Conservation (phyloP, 2,113 vertebrate species). For the Anser cygnoides region DNA sequence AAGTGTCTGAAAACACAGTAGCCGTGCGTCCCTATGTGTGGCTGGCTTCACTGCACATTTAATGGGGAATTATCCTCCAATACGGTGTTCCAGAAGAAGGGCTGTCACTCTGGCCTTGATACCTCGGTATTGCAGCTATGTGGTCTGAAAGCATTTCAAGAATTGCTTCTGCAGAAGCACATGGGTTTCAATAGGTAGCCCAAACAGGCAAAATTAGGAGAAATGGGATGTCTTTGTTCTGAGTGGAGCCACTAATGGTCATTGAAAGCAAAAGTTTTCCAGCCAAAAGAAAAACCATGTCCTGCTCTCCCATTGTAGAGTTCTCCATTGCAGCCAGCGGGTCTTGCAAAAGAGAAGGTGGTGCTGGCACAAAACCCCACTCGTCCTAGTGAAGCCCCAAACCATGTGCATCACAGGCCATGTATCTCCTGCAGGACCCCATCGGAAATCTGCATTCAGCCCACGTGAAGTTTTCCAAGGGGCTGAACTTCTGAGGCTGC, state of each 20-base stretch:
- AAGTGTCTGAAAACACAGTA: background rate
- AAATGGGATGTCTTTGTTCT: background rate
- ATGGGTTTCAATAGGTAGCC: background rate
- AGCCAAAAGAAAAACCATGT: background rate
- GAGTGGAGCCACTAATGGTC: background rate
- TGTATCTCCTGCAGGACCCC: background rate
- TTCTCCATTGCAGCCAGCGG: background rate
- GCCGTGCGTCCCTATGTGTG: background rate
- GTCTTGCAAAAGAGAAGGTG: background rate
- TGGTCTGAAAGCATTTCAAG: background rate
- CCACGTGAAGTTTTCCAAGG: background rate
- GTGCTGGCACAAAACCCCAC: background rate
- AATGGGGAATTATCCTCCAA: background rate
- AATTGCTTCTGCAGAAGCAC: background rate
- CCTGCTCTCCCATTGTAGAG: background rate
- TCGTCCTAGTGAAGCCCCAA: background rate
- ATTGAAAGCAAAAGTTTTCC: background rate
- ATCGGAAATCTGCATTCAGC: background rate
- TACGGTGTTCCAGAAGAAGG: background rate
- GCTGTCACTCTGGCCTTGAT: background rate
- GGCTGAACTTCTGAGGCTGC: background rate
- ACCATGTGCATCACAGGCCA: background rate
- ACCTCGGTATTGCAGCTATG: background rate
- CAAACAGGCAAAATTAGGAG: background rate
- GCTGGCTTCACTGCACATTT: background rate